Conservation (phyloP, 1,140 invertebrate species). For the Drosophila sulfurigaster region DNA sequence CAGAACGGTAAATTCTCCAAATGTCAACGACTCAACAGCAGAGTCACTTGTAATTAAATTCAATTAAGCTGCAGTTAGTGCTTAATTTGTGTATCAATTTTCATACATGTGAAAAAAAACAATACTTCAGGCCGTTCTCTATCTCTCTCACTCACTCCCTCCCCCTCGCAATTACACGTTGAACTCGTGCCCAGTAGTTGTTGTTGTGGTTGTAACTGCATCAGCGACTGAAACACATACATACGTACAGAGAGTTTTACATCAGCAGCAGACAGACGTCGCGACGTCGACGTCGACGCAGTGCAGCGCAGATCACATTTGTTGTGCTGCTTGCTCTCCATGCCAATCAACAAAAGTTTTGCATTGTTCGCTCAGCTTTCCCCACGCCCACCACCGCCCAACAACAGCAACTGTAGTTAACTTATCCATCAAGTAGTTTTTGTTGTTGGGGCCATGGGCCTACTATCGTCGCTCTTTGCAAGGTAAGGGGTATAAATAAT, state of each 20-base stretch:
- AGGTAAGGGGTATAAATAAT: conserved; percentile 49
- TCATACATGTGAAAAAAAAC: conserved; percentile 46
- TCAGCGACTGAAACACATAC: conserved; percentile 22
- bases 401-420: conserved; percentile 27
- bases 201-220: conserved; percentile 35
- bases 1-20: conserved; percentile 57
- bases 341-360: conserved; percentile 61
- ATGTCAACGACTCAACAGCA: conserved; percentile 48
- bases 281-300: conserved; percentile 10
- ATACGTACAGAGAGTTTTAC: conserved; percentile 7
- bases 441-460: conserved; percentile 48
- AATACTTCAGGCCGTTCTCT: conserved; percentile 24
- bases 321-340: conserved; percentile 44
- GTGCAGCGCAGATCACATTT: conserved; percentile 33
- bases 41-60: conserved; percentile 62
- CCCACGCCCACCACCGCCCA: conserved; percentile 47
- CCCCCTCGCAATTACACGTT: conserved; percentile 22
- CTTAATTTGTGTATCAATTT: conserved; percentile 62
- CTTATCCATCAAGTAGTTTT: conserved; percentile 42
- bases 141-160: not conserved
- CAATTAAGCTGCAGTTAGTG: conserved; percentile 53
- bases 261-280: conserved; percentile 16
- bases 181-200: conserved; percentile 50
- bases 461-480: conserved; percentile 37
- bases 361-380: conserved; percentile 53